phyloP scores from a whole-genome alignment of 1,140 invertebrate species.

The Papilio dardanus region DNA sequence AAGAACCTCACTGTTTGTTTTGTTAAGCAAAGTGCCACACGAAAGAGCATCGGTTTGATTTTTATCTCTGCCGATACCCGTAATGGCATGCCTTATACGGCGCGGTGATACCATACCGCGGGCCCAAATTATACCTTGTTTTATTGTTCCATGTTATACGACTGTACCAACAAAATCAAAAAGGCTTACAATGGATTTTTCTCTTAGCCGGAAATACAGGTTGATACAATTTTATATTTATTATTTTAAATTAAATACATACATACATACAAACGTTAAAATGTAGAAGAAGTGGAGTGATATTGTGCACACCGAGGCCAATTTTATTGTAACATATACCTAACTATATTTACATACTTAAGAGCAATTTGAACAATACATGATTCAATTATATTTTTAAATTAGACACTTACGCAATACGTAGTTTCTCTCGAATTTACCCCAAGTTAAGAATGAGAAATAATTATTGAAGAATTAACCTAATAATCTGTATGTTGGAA shows the following conservation, averaged over 20 bases:
- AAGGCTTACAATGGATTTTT: constrained; percentile 42
- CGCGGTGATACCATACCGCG: constrained; percentile 44
- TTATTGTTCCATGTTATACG: constrained; percentile 53
- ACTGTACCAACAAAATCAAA: constrained; percentile 41
- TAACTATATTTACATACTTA: background rate
- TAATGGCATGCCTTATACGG: constrained; percentile 62
- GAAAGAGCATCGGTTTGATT: constrained; percentile 44
- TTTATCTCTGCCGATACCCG: constrained; percentile 56
- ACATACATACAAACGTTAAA: background rate
- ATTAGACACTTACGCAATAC: background rate
- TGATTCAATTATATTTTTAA: background rate
- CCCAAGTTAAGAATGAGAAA: too few species aligned
- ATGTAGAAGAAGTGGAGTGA: too few species aligned
- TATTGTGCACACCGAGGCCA: background rate
- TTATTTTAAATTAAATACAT: background rate
- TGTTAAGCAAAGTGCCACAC: constrained; percentile 40
- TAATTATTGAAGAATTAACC: too few species aligned
- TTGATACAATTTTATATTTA: background rate
- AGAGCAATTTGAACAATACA: background rate
- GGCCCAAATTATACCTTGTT: constrained; percentile 50
- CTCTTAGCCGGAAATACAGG: constrained; percentile 37
- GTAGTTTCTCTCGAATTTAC: too few species aligned
- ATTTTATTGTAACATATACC: background rate
- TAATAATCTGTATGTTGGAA: too few species aligned
- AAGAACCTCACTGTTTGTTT: constrained; percentile 49